A percentile compares a stretch with the other conserved stretches of the same genome.
Conservation (phyloP, 1,140 invertebrate species). For the Zaprionus camerounensis region DNA sequence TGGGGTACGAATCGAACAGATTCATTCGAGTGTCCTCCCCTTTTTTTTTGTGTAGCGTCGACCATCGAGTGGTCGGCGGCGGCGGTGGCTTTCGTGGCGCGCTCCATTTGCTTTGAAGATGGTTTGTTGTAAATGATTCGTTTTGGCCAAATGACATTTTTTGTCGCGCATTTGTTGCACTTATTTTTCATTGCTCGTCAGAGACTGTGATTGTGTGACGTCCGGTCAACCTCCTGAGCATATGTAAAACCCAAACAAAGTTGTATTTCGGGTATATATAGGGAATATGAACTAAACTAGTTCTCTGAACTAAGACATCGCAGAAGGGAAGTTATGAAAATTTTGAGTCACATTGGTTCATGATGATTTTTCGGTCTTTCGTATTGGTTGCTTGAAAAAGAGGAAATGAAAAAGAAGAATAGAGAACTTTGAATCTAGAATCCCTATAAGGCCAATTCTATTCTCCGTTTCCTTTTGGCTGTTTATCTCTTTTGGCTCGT, state of each 20-base stretch:
- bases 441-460: too few relatives aligned
- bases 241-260: not conserved
- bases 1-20: constrained; percentile 31
- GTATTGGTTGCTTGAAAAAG: too few relatives aligned
- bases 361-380: too few relatives aligned
- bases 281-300: not conserved
- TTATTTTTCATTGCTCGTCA: constrained; percentile 70
- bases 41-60: constrained; percentile 26
- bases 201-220: constrained; percentile 1
- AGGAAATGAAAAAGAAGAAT: too few relatives aligned
- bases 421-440: too few relatives aligned
- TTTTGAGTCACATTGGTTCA: too few relatives aligned
- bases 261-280: not conserved
- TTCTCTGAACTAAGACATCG: too few relatives aligned
- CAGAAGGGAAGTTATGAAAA: too few relatives aligned
- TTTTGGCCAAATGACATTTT: constrained; percentile 78
- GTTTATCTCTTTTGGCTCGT: too few relatives aligned
- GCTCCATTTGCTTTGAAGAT: constrained; percentile 82
- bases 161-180: constrained; percentile 76
- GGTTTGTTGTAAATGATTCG: constrained; percentile 83
- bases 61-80: constrained; percentile 12
- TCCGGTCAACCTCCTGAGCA: not conserved
- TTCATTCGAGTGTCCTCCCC: constrained; percentile 30
- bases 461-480: not conserved
- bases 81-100: constrained; percentile 52